Base-by-base conservation (phyloP, 2,797 vertebrate genomes). In the Sardinella longiceps region DNA sequence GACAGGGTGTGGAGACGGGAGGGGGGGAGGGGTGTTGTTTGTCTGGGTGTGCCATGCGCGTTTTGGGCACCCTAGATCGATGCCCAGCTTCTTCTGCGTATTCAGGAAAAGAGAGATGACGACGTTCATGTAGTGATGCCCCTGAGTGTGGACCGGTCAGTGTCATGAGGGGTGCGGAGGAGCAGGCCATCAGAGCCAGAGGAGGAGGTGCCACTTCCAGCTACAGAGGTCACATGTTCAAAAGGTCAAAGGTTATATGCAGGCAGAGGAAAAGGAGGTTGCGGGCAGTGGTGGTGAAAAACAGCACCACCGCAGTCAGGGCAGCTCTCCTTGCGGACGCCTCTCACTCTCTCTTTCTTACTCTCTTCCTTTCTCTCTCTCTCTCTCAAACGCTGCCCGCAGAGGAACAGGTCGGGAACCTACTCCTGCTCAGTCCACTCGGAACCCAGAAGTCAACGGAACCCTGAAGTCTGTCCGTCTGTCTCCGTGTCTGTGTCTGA, bases 21-120 rank as follows among this genome's bases (percentile, higher is more conserved):
- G 63, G 84, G 88, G 63, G 1, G 82, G 82, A 86, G 28, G 28
- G 18, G 89, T 91, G 92, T 91, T 92, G 90, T 90, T 14, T 2
- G 43, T 33, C 6, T 77, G 70, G 15, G 70, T 43, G 33, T 23
- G 33, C 1, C 37, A n/a, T 43, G 37, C 37, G 37, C 39, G 37
- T 7, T 20, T 77, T 7, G 33, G 37, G 56, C 56, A 60, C n/a
- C 23, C 20, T 18, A 7, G 33, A 23, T 20, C 20, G 51, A 20
- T 25, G 37, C 15, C 33, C 39, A 74, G 18, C 30, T 39, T 20
- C 15, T 77, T 77, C 9, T 39, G 37, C 2, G 70, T 43, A 20
- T 77, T 39, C 5, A 39, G 18, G 70, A 77, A 39, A 9, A 43
- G 70, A 43, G 70, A 66, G 12, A 77, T 77, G 70, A 43, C 20